Evolutionary conservation across 2,797 vertebrate species (phyloP).

Genomic region (Salmo trutta): DNA sequence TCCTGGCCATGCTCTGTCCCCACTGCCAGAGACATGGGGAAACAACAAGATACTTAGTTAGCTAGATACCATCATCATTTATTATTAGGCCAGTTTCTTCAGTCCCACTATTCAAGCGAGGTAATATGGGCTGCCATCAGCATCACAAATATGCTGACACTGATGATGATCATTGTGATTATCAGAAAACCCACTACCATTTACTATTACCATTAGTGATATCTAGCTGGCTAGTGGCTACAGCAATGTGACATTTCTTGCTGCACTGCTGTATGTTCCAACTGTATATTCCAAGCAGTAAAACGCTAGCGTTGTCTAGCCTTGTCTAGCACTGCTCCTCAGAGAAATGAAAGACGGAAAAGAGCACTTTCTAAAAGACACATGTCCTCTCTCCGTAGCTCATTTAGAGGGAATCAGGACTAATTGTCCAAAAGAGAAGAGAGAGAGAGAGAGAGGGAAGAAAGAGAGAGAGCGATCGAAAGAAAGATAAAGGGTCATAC

Average conservation of each 20-base stretch:
- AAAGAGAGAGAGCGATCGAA: background rate
- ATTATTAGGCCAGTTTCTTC: background rate
- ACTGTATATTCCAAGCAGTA: too few species aligned
- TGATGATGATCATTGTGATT: background rate
- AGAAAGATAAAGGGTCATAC: constrained; percentile 10
- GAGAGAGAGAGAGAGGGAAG: constrained; percentile 35
- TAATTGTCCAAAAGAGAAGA: constrained; percentile 70
- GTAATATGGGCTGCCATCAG: background rate
- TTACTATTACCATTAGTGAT: constrained; percentile 29
- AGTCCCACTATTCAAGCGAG: background rate
- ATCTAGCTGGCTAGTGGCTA: background rate
- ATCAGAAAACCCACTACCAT: constrained; percentile 27
- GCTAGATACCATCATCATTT: background rate
- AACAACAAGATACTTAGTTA: background rate
- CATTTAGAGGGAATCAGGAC: constrained; percentile 54
- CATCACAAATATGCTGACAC: background rate
- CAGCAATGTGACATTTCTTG: too few species aligned
- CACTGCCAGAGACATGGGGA: constrained; percentile 72
- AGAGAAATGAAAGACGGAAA: too few species aligned
- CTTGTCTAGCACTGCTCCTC: background rate
- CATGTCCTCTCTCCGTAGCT: constrained; percentile 24
- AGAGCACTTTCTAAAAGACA: constrained; percentile 20
- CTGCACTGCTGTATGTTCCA: too few species aligned
- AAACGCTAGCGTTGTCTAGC: too few species aligned
- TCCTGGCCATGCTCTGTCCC: constrained; percentile 88